Evolutionary conservation across 2,888 invertebrate genomes (phyloP).

Genomic region (Drosophila dives): DNA sequence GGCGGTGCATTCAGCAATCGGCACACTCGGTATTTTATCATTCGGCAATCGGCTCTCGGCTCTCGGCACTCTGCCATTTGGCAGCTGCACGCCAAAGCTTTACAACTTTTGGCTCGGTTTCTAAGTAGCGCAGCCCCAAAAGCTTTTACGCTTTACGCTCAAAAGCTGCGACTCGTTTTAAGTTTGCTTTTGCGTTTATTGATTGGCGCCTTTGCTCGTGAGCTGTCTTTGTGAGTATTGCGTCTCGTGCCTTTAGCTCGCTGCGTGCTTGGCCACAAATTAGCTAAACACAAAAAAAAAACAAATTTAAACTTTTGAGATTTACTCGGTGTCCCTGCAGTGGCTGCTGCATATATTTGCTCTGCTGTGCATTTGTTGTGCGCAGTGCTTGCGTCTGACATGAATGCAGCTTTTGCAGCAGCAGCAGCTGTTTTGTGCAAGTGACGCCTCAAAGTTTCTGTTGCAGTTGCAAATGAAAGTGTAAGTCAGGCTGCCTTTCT

Average conservation of each 20-base stretch:
- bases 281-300: constrained; percentile 40
- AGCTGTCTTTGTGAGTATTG: constrained; percentile 32
- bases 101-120: constrained; percentile 44
- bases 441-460: constrained; percentile 17
- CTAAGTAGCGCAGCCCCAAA: constrained; percentile 8
- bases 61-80: constrained; percentile 16
- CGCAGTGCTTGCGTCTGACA: constrained; percentile 65
- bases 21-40: constrained; percentile 13
- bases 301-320: constrained; percentile 15
- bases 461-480: constrained; percentile 48
- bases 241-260: constrained; percentile 10
- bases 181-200: constrained; percentile 47
- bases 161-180: constrained; percentile 45
- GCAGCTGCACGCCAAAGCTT: constrained; percentile 38
- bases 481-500: constrained; percentile 26
- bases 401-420: constrained; percentile 33
- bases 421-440: constrained; percentile 21
- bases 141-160: constrained; percentile 66
- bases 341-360: constrained; percentile 25
- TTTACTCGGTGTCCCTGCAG: constrained; percentile 17
- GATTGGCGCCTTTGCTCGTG: constrained; percentile 48
- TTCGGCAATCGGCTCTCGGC: background rate
- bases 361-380: constrained; percentile 48
- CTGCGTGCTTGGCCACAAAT: constrained; percentile 30
- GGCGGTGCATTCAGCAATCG: constrained; percentile 45